Base-by-base conservation (phyloP, 2,888 invertebrate genomes). In the Eremobia ochroleuca region DNA sequence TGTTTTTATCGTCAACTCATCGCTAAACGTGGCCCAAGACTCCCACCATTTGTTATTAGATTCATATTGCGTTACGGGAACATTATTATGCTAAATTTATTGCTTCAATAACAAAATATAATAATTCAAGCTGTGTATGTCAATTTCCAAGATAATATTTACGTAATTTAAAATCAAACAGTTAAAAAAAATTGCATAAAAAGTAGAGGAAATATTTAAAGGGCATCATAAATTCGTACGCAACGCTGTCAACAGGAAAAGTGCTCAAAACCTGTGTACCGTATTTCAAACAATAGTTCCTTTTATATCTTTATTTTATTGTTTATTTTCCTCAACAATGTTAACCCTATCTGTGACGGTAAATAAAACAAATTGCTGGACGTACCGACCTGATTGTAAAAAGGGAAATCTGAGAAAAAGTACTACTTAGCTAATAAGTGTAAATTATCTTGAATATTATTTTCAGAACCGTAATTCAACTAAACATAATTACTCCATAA, bases 11-110 rank as follows among this genome's bases (percentile, higher is more conserved):
- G 61, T 49, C 61, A 64, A 66, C 40, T 73, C 76, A 87, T 81
- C 79, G 73, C 77, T 81, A 78, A 75, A 76, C 70, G 61, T 21
- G 75, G 28, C 86, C 84, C 84, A 43, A 68, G 83, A 73, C 86
- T 49, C 37, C 70, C 9, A 61, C 25, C 28, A 68, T 73, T 82
- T 75, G 74, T 75, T 78, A 75, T 65, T 73, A 21, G 70, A 49
- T 55, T 74, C 58, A 61, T 58, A 61, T 74, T 65, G 55, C n/a
- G 13, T 64, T 81, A 68, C 74, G 55, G 8, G 28, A 55, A 82
- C 66, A 74, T 73, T 59, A 77, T 74, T 67, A 61, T 67, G 46
- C 62, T 59, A 2, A 61, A 73, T 81, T 66, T 85, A 73, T 65
- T 21, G 40, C 67, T 80, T 52, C 68, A 66, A 64, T 62, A 70